Evolutionary conservation across 2,888 invertebrate species (phyloP).

Genomic region (Drosophila anceps): DNA sequence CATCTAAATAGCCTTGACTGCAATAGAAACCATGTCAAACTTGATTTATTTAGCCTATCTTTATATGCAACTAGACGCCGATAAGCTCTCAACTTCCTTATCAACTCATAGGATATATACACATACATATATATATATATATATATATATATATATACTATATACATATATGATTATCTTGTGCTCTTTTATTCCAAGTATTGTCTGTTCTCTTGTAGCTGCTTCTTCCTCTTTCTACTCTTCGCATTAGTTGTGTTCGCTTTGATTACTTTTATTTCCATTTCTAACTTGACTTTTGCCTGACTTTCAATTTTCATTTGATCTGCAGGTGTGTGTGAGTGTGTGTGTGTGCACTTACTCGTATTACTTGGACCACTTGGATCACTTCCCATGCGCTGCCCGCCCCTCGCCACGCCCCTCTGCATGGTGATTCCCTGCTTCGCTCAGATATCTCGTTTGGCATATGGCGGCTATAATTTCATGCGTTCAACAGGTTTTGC

Average conservation of each 20-base stretch:
- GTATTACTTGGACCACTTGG: constrained; percentile 16
- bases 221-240: neutral
- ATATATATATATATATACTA: neutral
- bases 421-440: neutral
- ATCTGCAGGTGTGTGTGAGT: constrained; percentile 27
- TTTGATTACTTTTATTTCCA: constrained; percentile 3
- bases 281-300: neutral
- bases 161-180: neutral
- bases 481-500: constrained; percentile 66
- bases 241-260: neutral
- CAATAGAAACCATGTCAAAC: neutral
- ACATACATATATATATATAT: neutral
- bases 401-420: neutral
- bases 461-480: constrained; percentile 54
- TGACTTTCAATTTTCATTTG: constrained; percentile 32
- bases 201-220: neutral
- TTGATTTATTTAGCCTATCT: constrained; percentile 2
- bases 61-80: neutral
- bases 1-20: neutral
- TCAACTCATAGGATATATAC: neutral
- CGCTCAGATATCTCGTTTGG: constrained; percentile 40
- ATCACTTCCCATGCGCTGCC: neutral
- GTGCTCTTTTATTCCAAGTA: neutral
- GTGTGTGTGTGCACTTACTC: constrained; percentile 23
- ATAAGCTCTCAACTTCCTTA: neutral